Evolutionary conservation across 2,113 vertebrate species (phyloP), one percentile per base, ranked within the genome.

Genomic region (Coptodon bakossiorum): DNA sequence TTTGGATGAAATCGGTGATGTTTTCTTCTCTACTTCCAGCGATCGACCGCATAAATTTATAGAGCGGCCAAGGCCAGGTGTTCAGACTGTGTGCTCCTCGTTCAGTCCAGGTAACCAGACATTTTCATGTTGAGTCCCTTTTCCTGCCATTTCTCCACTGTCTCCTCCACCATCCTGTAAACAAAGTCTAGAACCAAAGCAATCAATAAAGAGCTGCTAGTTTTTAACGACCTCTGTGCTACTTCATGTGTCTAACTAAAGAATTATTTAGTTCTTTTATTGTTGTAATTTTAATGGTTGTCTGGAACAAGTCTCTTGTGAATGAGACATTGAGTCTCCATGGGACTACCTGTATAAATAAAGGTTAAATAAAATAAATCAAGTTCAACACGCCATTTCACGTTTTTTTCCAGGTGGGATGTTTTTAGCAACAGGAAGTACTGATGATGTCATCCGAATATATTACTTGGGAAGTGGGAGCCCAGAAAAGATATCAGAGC

Each of bases 371-470:
- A 22, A 38, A 66, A 66, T 66, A 66, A 38, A 38, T 76, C 24
- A 19, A 29, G 43, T 19, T 9, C 24, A 48, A 8, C 71, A 76
- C 5, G 1, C 16, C 43, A 54, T 36, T 14, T 22, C n/a, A 43
- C 5, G 9, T 76, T 34, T 80, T 8, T 40, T 95, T 93, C 54
- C 93, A 99, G 99, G 99, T 94, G 99, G 99, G 29, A 98, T 98
- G 95, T 99, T 99, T 94, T 95, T 99, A 94, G 98, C 97, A 85
- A 99, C 98, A 87, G 98, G 99, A 76, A 99, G 98, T 93, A 99
- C 98, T 82, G 99, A 99, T 94, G 98, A 99, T 88, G 96, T 98
- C 89, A 99, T 99, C 95, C 97, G 99, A 93, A 98, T 99, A 95
- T 99, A 99, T 92, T 99, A 97, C 94, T 92, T 99, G 96, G 99